Conservation (phyloP, 2,797 vertebrate species). For the Platalea minor region DNA sequence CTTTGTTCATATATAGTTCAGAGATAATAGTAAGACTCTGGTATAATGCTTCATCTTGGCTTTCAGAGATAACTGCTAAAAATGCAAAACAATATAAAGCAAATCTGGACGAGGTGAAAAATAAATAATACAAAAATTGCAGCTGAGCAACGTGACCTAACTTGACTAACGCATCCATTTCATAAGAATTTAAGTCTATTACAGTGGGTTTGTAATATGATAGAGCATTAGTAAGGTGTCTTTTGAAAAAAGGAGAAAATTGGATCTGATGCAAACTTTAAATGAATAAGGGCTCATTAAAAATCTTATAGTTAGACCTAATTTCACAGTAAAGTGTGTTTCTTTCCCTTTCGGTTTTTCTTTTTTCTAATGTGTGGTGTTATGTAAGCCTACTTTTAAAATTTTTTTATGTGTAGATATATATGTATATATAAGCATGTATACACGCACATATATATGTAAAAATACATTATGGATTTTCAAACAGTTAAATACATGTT, state of each 20-base stretch:
- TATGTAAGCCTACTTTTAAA: neutral
- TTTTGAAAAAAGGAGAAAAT: neutral
- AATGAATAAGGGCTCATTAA: neutral
- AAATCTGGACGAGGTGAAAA: neutral
- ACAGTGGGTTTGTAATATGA: neutral
- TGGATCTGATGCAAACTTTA: neutral
- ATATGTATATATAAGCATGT: neutral
- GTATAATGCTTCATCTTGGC: neutral
- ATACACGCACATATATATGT: neutral
- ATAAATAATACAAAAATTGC: neutral
- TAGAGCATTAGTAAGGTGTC: neutral
- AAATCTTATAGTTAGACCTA: neutral
- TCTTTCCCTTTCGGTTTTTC: neutral
- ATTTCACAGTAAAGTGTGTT: neutral
- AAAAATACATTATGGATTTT: neutral
- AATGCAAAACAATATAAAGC: neutral
- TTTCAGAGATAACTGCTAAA: neutral
- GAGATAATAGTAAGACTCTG: neutral
- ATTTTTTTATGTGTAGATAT: neutral
- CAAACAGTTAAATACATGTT: neutral
- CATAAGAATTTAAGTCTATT: neutral
- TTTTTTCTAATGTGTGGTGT: neutral
- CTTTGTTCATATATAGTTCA: neutral
- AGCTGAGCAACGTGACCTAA: neutral
- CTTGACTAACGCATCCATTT: neutral